These are phyloP conservation scores for Creontiades dilutus DNA, from an alignment of 2,888 invertebrate species.

Conservation along the genomic window DNA sequence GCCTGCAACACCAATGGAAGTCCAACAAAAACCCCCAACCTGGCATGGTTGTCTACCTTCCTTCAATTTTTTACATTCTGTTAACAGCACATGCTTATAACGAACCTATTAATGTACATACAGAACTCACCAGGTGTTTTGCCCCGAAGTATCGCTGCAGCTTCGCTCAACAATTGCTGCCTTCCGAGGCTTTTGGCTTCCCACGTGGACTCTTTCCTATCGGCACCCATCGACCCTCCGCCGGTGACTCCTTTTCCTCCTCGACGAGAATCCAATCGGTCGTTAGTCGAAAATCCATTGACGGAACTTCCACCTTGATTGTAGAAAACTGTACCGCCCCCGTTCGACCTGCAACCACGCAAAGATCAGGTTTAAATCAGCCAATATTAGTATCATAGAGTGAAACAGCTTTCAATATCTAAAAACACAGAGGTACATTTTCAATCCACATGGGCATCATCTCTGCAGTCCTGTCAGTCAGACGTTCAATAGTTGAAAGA, in stretches of 20 bases:
- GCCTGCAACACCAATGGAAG: too few relatives aligned
- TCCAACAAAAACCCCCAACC: too few relatives aligned
- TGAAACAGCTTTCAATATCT: too few relatives aligned
- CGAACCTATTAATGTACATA: too few relatives aligned
- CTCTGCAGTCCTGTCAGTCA: too few relatives aligned
- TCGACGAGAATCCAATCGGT: background rate
- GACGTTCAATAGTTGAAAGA: too few relatives aligned
- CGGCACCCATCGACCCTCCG: background rate
- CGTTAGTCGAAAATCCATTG: slow-evolving; percentile 38
- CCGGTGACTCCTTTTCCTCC: background rate
- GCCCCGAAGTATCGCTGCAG: slow-evolving; percentile 48
- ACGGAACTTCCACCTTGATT: slow-evolving; percentile 4
- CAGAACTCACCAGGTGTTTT: slow-evolving; percentile 37
- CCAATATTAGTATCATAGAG: too few relatives aligned
- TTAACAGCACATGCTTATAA: too few relatives aligned
- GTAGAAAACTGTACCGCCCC: slow-evolving; percentile 7
- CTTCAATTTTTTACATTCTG: too few relatives aligned
- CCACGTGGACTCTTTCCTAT: slow-evolving; percentile 14
- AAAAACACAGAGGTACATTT: too few relatives aligned
- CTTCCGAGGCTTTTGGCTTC: slow-evolving; percentile 63
- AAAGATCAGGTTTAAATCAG: background rate
- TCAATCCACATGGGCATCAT: too few relatives aligned
- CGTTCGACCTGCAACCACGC: background rate
- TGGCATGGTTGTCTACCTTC: too few relatives aligned
- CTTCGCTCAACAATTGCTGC: slow-evolving; percentile 58